Percentiles rank a stretch among this genome's conserved stretches.
Evolutionary conservation across 2,888 invertebrate species (phyloP).

Genomic region (Aphidius colemani): DNA sequence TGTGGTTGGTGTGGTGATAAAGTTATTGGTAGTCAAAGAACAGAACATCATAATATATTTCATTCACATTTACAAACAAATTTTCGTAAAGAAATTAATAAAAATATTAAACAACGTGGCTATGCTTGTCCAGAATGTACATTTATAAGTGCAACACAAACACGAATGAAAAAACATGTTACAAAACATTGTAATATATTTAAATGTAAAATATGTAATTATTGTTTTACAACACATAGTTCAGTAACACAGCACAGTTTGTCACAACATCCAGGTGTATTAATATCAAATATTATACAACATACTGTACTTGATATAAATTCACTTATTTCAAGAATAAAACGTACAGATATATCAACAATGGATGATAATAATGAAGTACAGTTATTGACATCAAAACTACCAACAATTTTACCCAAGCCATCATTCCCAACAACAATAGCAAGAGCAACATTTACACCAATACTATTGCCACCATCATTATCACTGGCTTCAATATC

Average conservation of each 20-base stretch:
- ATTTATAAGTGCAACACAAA: conserved; percentile 47
- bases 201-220: conserved; percentile 58
- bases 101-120: conserved; percentile 32
- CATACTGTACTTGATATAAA: conserved; percentile 34
- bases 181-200: conserved; percentile 58
- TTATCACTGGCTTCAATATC: too few species aligned
- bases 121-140: conserved; percentile 59
- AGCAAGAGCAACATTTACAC: neutral
- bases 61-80: conserved; percentile 55
- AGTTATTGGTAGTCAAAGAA: conserved; percentile 48
- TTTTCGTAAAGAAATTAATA: conserved; percentile 37
- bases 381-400: conserved; percentile 3
- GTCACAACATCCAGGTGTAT: conserved; percentile 48
- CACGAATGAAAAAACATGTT: conserved; percentile 57
- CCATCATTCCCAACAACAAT: too few species aligned
- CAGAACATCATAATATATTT: conserved; percentile 54
- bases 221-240: conserved; percentile 47
- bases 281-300: conserved; percentile 45
- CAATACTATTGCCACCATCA: neutral
- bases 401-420: too few species aligned
- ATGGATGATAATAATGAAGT: conserved; percentile 11
- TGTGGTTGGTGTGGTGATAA: conserved; percentile 53
- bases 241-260: conserved; percentile 49
- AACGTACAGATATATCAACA: conserved; percentile 15
- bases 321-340: conserved; percentile 37